Conservation (phyloP, 2,113 vertebrate species). For the Burhinus bistriatus region DNA sequence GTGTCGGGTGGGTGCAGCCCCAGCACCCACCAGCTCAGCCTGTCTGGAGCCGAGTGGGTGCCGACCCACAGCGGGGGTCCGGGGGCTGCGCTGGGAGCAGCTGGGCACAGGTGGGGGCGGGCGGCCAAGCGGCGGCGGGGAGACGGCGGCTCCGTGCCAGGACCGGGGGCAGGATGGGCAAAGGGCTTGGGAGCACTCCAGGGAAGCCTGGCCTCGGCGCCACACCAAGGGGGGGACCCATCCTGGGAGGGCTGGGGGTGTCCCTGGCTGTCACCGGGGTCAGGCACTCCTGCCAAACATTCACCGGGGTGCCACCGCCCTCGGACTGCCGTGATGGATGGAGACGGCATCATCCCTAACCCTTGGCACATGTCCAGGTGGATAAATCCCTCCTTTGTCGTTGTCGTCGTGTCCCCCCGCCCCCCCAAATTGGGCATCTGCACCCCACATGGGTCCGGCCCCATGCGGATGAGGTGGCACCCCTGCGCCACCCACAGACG, state of each 20-base stretch:
- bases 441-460: fast-evolving
- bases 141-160: neutral
- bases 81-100: neutral
- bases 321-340: fast-evolving
- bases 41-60: neutral
- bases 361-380: fast-evolving
- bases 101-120: neutral
- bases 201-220: neutral
- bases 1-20: fast-evolving
- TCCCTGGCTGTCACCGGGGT: neutral
- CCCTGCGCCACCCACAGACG: fast-evolving
- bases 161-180: neutral
- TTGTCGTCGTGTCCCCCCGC: no score
- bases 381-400: fast-evolving
- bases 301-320: neutral
- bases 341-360: neutral
- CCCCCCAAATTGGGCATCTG: neutral
- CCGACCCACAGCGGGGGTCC: neutral
- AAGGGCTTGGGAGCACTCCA: neutral
- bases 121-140: fast-evolving
- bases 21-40: neutral
- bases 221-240: fast-evolving
- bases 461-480: fast-evolving
- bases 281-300: neutral
- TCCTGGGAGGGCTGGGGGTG: neutral